Percentiles rank a stretch among this genome's conserved stretches.
Evolutionary conservation across 1,140 invertebrate species (phyloP).

Genomic region (Neuroterus valhalla): DNA sequence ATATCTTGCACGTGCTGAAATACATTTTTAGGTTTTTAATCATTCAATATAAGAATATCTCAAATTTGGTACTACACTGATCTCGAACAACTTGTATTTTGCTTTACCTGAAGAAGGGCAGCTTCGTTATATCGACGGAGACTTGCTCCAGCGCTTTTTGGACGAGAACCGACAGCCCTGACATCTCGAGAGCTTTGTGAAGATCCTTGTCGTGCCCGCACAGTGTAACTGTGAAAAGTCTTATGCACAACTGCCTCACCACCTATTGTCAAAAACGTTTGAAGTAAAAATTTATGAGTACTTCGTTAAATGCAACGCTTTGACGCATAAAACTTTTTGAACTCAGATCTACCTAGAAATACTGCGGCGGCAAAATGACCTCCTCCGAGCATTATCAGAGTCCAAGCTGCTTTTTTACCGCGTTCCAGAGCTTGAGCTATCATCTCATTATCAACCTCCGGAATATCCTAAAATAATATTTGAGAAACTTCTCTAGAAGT

Average conservation of each 20-base stretch:
- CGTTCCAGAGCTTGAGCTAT: constrained; percentile 69
- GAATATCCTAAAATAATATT: constrained; percentile 73
- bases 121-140: constrained; percentile 88
- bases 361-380: constrained; percentile 92
- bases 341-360: constrained; percentile 78
- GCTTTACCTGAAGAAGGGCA: constrained; percentile 79
- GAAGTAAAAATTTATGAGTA: constrained; percentile 2
- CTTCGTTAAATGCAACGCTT: neutral
- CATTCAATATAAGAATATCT: neutral
- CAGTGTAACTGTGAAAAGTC: constrained; percentile 91
- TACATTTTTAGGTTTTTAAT: neutral
- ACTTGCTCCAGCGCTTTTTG: constrained; percentile 88
- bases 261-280: constrained; percentile 39
- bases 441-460: constrained; percentile 71
- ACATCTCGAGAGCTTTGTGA: constrained; percentile 83
- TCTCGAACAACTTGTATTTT: neutral
- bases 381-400: constrained; percentile 87
- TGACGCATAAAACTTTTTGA: neutral
- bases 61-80: neutral
- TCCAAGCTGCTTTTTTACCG: constrained; percentile 77
- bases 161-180: constrained; percentile 78
- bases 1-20: constrained; percentile 88
- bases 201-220: constrained; percentile 88
- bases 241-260: constrained; percentile 83
- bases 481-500: neutral